Conservation (phyloP, 35 echinoderm and acorn worm species). For the Eucidaris tribuloides region DNA sequence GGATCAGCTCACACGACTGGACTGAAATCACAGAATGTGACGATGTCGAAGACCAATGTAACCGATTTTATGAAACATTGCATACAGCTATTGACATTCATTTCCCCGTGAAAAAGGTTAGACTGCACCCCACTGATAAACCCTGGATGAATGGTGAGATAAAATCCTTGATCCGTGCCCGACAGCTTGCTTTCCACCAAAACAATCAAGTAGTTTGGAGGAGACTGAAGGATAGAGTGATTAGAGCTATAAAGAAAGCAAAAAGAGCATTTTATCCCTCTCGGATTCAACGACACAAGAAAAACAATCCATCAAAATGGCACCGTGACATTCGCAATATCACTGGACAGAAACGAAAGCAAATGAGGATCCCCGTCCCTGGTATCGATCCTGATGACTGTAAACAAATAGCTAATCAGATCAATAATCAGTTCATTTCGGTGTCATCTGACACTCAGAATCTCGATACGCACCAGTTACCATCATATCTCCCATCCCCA, state of each 20-base stretch:
- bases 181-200: conserved; percentile 13
- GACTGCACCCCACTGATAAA: conserved; percentile 16
- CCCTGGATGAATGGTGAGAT: conserved; percentile 20
- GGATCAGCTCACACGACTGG: conserved; percentile 14
- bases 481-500: neutral
- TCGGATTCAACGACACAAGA: neutral
- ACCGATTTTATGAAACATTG: conserved; percentile 19
- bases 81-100: neutral
- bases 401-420: neutral
- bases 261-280: neutral
- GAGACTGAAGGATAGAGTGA: neutral
- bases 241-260: neutral
- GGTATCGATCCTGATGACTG: neutral
- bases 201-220: neutral
- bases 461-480: neutral
- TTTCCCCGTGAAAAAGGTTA: neutral
- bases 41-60: neutral
- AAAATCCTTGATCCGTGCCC: neutral
- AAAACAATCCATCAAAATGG: neutral
- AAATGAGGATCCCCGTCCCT: neutral
- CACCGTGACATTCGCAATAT: neutral
- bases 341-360: neutral
- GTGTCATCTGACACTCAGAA: neutral
- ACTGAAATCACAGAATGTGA: neutral
- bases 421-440: neutral